These are phyloP conservation scores for Drosophila aff. DNA, from an alignment of 1,140 invertebrate genomes.

Conservation along the genomic window DNA sequence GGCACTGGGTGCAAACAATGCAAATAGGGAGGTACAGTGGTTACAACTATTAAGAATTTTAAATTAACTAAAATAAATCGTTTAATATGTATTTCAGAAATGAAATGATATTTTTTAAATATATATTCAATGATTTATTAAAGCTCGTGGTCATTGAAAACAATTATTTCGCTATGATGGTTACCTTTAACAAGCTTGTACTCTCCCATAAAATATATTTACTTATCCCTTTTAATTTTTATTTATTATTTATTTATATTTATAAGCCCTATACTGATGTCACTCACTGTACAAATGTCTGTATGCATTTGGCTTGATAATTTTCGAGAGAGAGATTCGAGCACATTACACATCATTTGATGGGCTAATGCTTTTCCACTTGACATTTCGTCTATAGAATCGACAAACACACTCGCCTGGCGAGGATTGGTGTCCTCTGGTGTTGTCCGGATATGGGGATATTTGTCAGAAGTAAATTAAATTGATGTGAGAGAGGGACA, in stretches of 20 bases:
- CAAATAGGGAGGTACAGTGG: slow-evolving; percentile 13
- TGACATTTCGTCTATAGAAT: slow-evolving; percentile 40
- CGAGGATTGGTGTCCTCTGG: background rate
- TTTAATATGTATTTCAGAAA: too few relatives aligned
- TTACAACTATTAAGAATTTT: background rate
- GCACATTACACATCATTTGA: slow-evolving; percentile 53
- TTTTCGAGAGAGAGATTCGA: slow-evolving; percentile 27
- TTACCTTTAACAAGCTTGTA: too few relatives aligned
- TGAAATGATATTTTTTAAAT: too few relatives aligned
- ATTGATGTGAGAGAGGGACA: slow-evolving; percentile 35
- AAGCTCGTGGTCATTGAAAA: too few relatives aligned
- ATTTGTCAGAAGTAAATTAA: slow-evolving; percentile 65
- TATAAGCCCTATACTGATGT: background rate
- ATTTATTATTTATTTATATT: background rate
- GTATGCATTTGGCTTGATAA: slow-evolving; percentile 34
- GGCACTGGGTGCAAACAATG: slow-evolving; percentile 5
- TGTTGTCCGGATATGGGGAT: slow-evolving; percentile 35
- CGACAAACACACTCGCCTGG: slow-evolving; percentile 35
- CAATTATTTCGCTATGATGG: too few relatives aligned
- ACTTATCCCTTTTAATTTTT: background rate
- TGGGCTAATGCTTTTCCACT: slow-evolving; percentile 53
- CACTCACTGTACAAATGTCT: slow-evolving; percentile 5
- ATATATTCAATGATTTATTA: background rate
- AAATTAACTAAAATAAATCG: background rate
- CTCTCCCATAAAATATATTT: too few relatives aligned